Conservation (phyloP, 1,140 invertebrate species). For the Diabrotica virgifera region DNA sequence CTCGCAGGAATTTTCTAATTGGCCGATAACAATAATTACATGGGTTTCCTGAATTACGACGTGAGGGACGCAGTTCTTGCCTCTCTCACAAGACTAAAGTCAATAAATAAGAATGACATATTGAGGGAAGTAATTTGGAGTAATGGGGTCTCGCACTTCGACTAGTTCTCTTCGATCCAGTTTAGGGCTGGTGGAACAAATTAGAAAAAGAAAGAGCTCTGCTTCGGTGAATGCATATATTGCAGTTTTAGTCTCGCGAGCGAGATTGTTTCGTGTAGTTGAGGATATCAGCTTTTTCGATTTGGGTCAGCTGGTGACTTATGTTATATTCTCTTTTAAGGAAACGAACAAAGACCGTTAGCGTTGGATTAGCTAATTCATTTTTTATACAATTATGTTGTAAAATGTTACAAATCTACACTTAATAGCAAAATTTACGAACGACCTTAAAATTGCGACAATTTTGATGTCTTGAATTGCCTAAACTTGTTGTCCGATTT, state of each 20-base stretch:
- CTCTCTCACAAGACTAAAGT: constrained; percentile 13
- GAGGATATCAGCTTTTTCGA: too few species aligned
- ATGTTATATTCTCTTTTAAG: too few species aligned
- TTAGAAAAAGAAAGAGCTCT: neutral
- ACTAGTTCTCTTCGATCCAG: constrained; percentile 8
- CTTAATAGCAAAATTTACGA: too few species aligned
- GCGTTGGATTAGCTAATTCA: too few species aligned
- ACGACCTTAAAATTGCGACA: too few species aligned
- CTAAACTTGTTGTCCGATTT: too few species aligned
- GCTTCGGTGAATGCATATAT: constrained; percentile 1
- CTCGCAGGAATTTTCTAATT: constrained; percentile 9
- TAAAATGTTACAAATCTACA: too few species aligned
- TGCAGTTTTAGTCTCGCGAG: neutral
- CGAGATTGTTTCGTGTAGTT: too few species aligned
- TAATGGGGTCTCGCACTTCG: constrained; percentile 13
- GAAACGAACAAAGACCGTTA: too few species aligned
- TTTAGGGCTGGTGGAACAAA: constrained; percentile 10
- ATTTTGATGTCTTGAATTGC: too few species aligned
- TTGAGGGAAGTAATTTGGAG: constrained; percentile 16
- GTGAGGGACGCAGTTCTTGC: constrained; percentile 10
- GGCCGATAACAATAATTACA: constrained; percentile 17
- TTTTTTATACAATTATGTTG: too few species aligned
- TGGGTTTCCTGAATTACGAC: constrained; percentile 10
- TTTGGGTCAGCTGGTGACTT: too few species aligned
- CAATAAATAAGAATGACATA: constrained; percentile 21